Evolutionary conservation across 2,113 vertebrate species (phyloP), one percentile per base, ranked within the genome.

Genomic region (Brachirus orientalis): DNA sequence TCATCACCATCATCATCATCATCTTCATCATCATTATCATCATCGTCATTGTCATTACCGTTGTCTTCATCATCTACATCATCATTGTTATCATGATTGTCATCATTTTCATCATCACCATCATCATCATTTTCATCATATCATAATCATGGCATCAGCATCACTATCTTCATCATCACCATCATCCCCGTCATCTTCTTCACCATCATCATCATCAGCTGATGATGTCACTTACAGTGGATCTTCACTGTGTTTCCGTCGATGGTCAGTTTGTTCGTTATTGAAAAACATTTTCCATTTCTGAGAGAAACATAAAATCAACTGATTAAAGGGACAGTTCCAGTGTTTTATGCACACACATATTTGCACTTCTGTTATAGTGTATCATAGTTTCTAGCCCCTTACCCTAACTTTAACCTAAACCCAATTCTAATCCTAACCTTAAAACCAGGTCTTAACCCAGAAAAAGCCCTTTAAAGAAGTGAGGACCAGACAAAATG

Each of bases 231-330:
- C 77, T 22, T 8, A 83, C 84, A 0, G 3, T 8, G 1, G 0
- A 1, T 0, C 0, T 0, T 18, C 7, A 1, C 9, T 0, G 3
- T 57, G 40, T 60, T 0, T 1, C 52, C 71, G 0, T 73, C 36
- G 0, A 64, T 2, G 2, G 44, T 64, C 1, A 12, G 0, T 0
- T 8, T 68, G 0, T 4, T 0, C 0, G 0, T 1, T 1, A 8
- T 12, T 9, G 0, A 0, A 0, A 58, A 0, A 22, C 84, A 86
- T 11, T 9, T 46, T 59, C 78, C 85, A 8, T 65, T 56, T 0
- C 85, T 86, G 63, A 1, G 7, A 16, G 18, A 22, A 4, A 37
- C 6, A 43, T 0, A 3, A 12, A 60, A 12, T n/a, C 0, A 10
- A 20, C 11, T 17, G n/a, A 44, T 16, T 1, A 28, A 28, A 28